phyloP scores from a whole-genome alignment of 2,888 invertebrate genomes.

The Anaspis maculata region DNA sequence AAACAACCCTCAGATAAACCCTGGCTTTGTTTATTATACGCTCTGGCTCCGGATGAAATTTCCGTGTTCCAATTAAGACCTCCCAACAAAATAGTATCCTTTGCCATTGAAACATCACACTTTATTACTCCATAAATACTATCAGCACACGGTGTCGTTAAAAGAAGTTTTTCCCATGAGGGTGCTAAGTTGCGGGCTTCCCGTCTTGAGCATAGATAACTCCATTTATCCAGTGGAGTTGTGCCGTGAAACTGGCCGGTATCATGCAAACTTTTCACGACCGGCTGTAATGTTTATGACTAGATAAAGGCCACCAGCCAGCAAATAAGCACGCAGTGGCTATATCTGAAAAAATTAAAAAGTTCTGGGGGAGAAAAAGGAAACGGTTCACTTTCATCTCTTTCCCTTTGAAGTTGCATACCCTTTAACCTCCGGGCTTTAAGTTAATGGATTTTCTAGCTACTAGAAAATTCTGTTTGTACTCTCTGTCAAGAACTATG shows the following conservation, averaged over 20 bases:
- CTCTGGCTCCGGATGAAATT: too few species aligned
- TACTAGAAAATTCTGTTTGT: conserved; percentile 13
- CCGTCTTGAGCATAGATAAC: conserved; percentile 25
- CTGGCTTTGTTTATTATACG: too few species aligned
- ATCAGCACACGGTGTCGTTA: conserved; percentile 25
- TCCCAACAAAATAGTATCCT: conserved; percentile 12
- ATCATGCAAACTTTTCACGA: conserved; percentile 6
- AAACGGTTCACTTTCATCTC: conserved; percentile 17
- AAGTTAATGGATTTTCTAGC: conserved; percentile 13
- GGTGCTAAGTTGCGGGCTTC: conserved; percentile 26
- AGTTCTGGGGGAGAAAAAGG: conserved; percentile 22
- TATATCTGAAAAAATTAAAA: conserved; percentile 27
- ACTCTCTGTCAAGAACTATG: too few species aligned
- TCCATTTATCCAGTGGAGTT: conserved; percentile 13
- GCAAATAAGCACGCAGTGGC: conserved; percentile 22
- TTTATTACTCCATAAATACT: conserved; percentile 28
- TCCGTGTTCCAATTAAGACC: conserved; percentile 12
- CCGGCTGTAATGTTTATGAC: conserved; percentile 23
- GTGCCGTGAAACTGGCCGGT: background rate
- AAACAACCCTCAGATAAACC: too few species aligned
- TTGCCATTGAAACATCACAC: conserved; percentile 20
- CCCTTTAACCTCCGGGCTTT: conserved; percentile 3
- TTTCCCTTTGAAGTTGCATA: conserved; percentile 6
- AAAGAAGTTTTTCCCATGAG: conserved; percentile 29
- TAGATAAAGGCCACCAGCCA: conserved; percentile 22